Evolutionary conservation across 2,113 vertebrate species (phyloP).

Genomic region (Physeter macrocephalus): DNA sequence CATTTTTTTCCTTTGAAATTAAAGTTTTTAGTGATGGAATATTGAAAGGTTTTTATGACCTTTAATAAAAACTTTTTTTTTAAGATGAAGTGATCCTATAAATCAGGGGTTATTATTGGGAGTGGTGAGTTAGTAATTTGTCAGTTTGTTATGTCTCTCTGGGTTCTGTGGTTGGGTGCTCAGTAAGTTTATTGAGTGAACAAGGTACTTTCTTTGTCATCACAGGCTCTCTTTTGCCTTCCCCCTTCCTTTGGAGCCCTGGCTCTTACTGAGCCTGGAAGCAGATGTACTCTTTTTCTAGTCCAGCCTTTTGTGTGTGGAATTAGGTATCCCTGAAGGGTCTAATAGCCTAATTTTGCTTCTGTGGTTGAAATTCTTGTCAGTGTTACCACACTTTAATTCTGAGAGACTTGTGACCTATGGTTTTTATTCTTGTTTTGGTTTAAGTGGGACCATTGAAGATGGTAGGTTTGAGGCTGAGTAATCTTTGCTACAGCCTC

Average conservation of each 20-base stretch:
- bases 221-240: neutral
- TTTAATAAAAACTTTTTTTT: neutral
- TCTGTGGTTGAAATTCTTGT: slow-evolving; percentile 31
- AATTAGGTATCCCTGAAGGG: neutral
- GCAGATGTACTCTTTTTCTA: neutral
- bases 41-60: neutral
- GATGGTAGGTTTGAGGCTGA: neutral
- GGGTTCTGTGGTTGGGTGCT: neutral
- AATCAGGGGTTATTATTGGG: neutral
- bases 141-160: neutral
- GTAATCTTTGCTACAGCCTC: neutral
- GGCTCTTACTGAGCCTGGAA: neutral
- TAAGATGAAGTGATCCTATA: neutral
- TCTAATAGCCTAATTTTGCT: neutral
- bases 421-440: slow-evolving; percentile 19
- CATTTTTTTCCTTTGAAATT: neutral
- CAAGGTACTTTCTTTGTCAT: neutral
- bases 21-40: neutral
- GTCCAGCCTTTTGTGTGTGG: neutral
- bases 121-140: neutral
- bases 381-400: neutral
- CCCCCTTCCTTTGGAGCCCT: neutral
- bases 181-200: neutral
- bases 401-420: neutral
- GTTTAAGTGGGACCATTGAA: neutral